Evolutionary conservation across 2,113 vertebrate genomes (phyloP), one percentile per base, ranked within the genome.

Genomic region (Arenaria interpres): DNA sequence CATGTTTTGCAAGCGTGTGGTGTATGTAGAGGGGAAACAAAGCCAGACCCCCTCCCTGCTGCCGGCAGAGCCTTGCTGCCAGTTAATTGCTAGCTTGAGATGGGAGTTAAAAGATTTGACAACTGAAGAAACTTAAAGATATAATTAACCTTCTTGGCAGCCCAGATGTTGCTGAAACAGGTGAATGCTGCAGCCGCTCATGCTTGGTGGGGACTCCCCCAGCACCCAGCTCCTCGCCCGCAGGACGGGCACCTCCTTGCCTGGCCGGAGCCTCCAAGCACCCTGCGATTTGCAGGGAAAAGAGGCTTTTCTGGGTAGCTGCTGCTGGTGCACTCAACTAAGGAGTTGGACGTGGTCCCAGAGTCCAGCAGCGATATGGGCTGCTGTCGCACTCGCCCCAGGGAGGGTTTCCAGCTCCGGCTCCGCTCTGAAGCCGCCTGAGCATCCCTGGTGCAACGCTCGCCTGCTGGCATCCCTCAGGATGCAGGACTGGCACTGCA

Each of bases 11-110:
- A 77, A 84, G 77, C 9, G 6, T 73, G 57, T 67, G 81, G 66
- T 74, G 54, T 71, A 67, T 64, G 27, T 33, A 35, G 83, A 64
- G 1, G 21, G 45, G 89, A 91, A 92, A 90, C 78, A 85, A 85
- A 91, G 72, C 75, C 90, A 88, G 92, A 53, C 11, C 10, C 53
- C 46, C 19, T 17, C 46, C 7, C 19, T 5, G 46, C 71, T 85
- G 66, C 72, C 79, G 59, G 64, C 84, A 78, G 32, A 91, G 71
- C 64, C 72, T 93, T 27, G 15, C 86, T 96, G 56, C 69, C 4
- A 14, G 35, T 83, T 93, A 86, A 94, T 94, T 96, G 90, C 88
- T 85, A 30, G 60, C 83, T 76, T 90, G 73, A 90, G 90, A 89
- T 7, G 10, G 56, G 2, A 72, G 88, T 60, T 79, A 85, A 32